Evolutionary conservation across 2,113 vertebrate genomes (phyloP).

Genomic region (Ciconia boyciana): DNA sequence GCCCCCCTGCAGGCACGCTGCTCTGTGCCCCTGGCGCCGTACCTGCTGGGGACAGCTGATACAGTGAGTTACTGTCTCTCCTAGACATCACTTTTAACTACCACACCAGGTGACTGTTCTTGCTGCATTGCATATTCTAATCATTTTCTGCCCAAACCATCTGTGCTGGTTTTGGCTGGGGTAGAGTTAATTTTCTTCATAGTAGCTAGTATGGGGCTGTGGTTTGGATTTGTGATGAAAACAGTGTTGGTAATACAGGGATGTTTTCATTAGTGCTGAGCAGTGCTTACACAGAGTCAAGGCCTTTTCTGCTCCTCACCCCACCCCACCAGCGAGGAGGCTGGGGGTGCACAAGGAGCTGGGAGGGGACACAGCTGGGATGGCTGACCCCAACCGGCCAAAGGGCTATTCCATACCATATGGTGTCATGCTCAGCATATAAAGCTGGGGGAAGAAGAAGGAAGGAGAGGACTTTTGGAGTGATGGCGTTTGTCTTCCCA

Average conservation of each 20-base stretch:
- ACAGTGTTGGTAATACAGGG: neutral
- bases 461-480: neutral
- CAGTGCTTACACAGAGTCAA: neutral
- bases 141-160: neutral
- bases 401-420: neutral
- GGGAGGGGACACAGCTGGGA: neutral
- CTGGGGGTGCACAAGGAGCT: neutral
- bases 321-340: neutral
- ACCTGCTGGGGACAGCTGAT: neutral
- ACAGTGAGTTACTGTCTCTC: neutral
- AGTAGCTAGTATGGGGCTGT: neutral
- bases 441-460: neutral
- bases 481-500: neutral
- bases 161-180: neutral
- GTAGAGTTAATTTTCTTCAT: neutral
- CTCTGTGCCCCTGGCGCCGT: neutral
- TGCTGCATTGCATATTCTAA: neutral
- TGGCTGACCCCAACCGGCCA: neutral
- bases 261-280: neutral
- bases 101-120: neutral
- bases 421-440: neutral
- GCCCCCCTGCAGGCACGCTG: neutral
- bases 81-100: neutral
- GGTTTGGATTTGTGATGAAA: neutral
- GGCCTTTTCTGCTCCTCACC: neutral